phyloP scores from a whole-genome alignment of 2,888 invertebrate species.

The Epistrophe grossulariae region DNA sequence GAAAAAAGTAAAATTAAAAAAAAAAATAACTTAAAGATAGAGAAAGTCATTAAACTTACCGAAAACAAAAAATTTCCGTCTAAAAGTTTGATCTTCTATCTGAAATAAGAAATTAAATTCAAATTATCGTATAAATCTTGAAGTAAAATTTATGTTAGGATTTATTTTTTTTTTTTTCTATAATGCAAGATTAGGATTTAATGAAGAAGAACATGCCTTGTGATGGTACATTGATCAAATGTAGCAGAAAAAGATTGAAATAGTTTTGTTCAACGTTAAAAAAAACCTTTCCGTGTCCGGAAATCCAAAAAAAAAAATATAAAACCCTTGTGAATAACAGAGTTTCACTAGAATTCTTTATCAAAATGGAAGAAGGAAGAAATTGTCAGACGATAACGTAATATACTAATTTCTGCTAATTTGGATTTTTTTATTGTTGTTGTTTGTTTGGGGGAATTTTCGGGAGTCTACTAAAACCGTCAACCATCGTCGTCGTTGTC shows the following conservation, averaged over 20 bases:
- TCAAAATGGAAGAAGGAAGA: slow-evolving; percentile 35
- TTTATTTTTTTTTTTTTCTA: no score
- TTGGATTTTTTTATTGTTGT: background rate
- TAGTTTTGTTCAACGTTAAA: no score
- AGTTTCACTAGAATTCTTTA: background rate
- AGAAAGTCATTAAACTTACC: slow-evolving; percentile 74
- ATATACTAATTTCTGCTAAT: slow-evolving; percentile 49
- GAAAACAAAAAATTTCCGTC: slow-evolving; percentile 72
- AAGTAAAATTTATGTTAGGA: no score
- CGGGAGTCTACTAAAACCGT: background rate
- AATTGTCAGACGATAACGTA: slow-evolving; percentile 70
- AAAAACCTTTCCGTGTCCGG: slow-evolving; percentile 12
- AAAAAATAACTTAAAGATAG: background rate
- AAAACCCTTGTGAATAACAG: background rate
- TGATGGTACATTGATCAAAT: background rate
- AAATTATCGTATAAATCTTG: background rate
- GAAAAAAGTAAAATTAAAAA: background rate
- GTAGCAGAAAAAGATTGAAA: background rate
- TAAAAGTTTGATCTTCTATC: slow-evolving; percentile 68
- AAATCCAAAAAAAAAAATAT: background rate
- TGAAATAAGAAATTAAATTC: slow-evolving; percentile 41
- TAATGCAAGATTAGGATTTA: background rate
- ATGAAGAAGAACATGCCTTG: background rate
- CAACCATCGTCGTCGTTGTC: background rate
- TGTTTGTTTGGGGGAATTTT: slow-evolving; percentile 36